Base-by-base conservation (phyloP, 2,888 invertebrate species). In the Melinaea marsaeus region DNA sequence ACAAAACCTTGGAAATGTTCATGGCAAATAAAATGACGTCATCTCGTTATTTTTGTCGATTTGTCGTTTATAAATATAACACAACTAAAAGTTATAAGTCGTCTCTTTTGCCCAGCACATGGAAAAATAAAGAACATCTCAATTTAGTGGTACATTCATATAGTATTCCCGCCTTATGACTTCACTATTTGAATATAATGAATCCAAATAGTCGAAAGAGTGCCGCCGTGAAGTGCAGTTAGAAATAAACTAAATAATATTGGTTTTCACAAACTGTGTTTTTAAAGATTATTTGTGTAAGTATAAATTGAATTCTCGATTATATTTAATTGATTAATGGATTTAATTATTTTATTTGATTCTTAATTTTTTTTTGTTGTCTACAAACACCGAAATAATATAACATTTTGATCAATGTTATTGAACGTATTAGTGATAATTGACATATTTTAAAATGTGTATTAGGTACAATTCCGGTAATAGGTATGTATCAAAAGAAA, bases 31-130 rank as follows among this genome's bases (percentile, higher is more conserved):
- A 64, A 55, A 69, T 85, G 80, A 84, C 86, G 83, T 85, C 83
- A 86, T 62, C 63, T 4, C 66, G 71, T 72, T 86, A 86, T 86
- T 86, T 85, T 81, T 64, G 85, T 82, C 77, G 78, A 81, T 81
- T 84, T 77, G 76, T 75, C 73, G 77, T 68, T 68, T 70, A 67
- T 62, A 58, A 48, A 3, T 57, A 55, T 55, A 62, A 74, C 6
- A 58, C 75, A 66, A 65, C 69, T 56, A 64, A 76, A 65, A 76
- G 68, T n/a, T 71, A 76, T 65, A 62, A 22, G n/a, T 60, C 6
- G 42, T n/a, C 4, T 1, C 2, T 22, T 33, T 34, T 42, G 22
- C 47, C 5, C 35, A 11, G 45, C 32, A 56, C 9, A n/a, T 35
- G 34, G 0, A 1, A 4, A n/a, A 4, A 37, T 13, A 6, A 2